These are phyloP conservation scores for Pentamera pediparva DNA, from an alignment of 53 echinoderm and acorn worm species.

Conservation along the genomic window DNA sequence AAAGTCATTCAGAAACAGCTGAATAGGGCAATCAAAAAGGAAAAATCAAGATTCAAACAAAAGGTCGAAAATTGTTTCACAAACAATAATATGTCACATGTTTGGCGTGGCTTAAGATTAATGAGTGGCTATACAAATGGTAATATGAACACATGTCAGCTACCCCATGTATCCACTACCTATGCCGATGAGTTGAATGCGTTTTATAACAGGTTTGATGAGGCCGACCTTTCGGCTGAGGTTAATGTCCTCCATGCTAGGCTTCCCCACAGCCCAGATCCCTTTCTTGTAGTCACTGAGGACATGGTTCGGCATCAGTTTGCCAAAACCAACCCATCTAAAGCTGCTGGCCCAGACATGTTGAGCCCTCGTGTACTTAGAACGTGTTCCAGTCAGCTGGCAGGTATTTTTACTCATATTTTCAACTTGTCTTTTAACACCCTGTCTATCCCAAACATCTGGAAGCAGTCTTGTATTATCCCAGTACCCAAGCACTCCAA, in stretches of 20 bases:
- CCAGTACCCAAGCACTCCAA: neutral
- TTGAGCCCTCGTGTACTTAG: too few relatives aligned
- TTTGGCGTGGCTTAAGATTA: too few relatives aligned
- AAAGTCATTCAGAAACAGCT: neutral
- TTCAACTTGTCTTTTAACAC: neutral
- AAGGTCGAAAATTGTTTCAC: neutral
- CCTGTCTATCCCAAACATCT: neutral
- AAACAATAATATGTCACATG: too few relatives aligned
- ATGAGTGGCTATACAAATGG: neutral
- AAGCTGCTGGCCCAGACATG: neutral
- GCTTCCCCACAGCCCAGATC: neutral
- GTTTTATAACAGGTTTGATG: neutral
- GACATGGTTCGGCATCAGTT: too few relatives aligned
- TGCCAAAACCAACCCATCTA: too few relatives aligned
- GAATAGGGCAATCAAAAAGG: neutral
- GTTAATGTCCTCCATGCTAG: neutral
- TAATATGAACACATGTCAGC: neutral
- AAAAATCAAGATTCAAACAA: neutral
- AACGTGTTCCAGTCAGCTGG: neutral
- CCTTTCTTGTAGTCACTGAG: neutral
- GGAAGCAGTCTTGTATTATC: slow-evolving; percentile 2
- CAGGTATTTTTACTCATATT: too few relatives aligned
- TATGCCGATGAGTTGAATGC: neutral
- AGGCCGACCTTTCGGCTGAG: neutral
- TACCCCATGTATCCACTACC: neutral